These are phyloP conservation scores for Stenopsyche tienmushanensis DNA, from an alignment of 1,140 invertebrate species.

Conservation along the genomic window DNA sequence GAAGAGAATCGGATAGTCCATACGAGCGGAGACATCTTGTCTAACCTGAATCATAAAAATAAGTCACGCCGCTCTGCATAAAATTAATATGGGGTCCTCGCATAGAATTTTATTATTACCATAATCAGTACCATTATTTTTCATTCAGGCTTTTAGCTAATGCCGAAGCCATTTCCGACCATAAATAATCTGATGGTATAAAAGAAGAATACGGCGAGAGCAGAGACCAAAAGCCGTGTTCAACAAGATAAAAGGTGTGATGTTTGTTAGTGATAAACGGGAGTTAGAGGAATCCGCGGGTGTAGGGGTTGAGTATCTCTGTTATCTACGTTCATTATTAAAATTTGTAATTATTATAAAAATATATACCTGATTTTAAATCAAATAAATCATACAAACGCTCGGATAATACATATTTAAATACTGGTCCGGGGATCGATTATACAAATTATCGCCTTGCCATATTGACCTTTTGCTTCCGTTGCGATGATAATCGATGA, in stretches of 20 bases:
- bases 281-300: slow-evolving; percentile 37
- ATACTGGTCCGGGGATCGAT: neutral
- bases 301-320: slow-evolving; percentile 18
- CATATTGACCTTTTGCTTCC: too few relatives aligned
- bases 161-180: slow-evolving; percentile 42
- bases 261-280: slow-evolving; percentile 42
- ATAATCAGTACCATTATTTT: slow-evolving; percentile 42
- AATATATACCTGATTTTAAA: neutral
- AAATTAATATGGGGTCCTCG: slow-evolving; percentile 41
- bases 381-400: neutral
- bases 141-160: slow-evolving; percentile 42
- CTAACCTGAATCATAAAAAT: slow-evolving; percentile 41
- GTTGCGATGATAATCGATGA: too few relatives aligned
- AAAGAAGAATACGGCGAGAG: slow-evolving; percentile 31
- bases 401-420: neutral
- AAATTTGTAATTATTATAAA: too few relatives aligned
- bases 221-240: slow-evolving; percentile 36
- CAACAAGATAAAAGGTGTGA: slow-evolving; percentile 41
- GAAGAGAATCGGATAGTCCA: neutral
- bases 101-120: slow-evolving; percentile 39
- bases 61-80: slow-evolving; percentile 40
- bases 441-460: neutral
- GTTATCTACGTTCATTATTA: slow-evolving; percentile 14
- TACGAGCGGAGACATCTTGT: slow-evolving; percentile 32
- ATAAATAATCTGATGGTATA: slow-evolving; percentile 37